phyloP scores from a whole-genome alignment of 2,888 invertebrate genomes.

The Baccha elongata region DNA sequence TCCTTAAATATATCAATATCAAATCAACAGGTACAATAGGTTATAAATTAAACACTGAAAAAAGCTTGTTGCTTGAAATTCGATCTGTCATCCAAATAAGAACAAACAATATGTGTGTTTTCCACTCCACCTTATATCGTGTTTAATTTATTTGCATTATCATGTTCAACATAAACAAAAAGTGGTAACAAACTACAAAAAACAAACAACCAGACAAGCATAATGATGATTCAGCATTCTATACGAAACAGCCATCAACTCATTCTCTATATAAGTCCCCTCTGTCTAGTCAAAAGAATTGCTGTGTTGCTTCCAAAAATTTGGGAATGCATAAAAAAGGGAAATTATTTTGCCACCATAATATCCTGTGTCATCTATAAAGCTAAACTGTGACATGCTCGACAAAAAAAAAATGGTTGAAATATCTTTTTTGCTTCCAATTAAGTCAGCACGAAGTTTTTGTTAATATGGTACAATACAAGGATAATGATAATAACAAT shows the following conservation, averaged over 20 bases:
- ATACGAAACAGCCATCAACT: background rate
- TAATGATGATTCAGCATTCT: background rate
- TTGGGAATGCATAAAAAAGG: background rate
- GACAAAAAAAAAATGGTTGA: constrained; percentile 34
- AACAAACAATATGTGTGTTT: too few species aligned
- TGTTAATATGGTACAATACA: constrained; percentile 57
- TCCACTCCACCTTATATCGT: too few species aligned
- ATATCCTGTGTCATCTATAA: background rate
- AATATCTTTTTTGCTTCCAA: constrained; percentile 51
- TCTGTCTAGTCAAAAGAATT: background rate
- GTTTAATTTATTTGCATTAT: too few species aligned
- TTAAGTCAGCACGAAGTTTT: constrained; percentile 34
- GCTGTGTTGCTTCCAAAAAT: too few species aligned
- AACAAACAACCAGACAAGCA: too few species aligned
- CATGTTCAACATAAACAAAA: too few species aligned
- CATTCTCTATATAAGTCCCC: background rate
- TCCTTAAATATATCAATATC: too few species aligned
- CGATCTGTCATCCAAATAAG: too few species aligned
- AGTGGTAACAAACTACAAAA: too few species aligned
- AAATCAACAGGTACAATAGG: too few species aligned
- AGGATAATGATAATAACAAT: constrained; percentile 71
- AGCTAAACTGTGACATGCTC: background rate
- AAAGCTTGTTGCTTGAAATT: too few species aligned
- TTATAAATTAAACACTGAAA: too few species aligned
- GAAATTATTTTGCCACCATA: background rate